Conservation (phyloP, 2,888 invertebrate species). For the Nephrocerus scutellatus region DNA sequence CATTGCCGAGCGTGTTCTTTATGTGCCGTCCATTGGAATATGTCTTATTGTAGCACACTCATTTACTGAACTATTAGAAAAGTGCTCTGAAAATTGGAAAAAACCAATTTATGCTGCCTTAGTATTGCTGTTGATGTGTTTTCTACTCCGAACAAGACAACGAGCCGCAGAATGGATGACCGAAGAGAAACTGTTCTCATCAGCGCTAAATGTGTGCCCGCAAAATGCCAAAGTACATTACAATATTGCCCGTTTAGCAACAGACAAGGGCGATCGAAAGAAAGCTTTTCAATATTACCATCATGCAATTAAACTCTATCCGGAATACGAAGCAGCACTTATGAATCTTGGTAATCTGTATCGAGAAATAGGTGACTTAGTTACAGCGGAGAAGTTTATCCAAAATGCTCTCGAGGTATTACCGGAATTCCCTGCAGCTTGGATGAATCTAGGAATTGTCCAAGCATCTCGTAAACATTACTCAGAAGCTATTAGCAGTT, state of each 20-base stretch:
- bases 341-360: slow-evolving; percentile 92
- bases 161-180: slow-evolving; percentile 73
- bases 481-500: slow-evolving; percentile 68
- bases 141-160: slow-evolving; percentile 51
- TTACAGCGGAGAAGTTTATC: slow-evolving; percentile 81
- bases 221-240: slow-evolving; percentile 89
- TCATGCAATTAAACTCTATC: slow-evolving; percentile 77
- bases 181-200: slow-evolving; percentile 70
- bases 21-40: slow-evolving; percentile 96
- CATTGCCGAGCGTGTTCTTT: slow-evolving; percentile 88
- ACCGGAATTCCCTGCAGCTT: slow-evolving; percentile 85
- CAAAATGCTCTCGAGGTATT: slow-evolving; percentile 60
- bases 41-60: slow-evolving; percentile 85
- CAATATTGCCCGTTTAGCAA: slow-evolving; percentile 84
- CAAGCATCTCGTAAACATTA: slow-evolving; percentile 66
- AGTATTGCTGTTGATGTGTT: slow-evolving; percentile 33
- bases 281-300: slow-evolving; percentile 72
- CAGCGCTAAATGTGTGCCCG: slow-evolving; percentile 82
- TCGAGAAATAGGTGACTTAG: slow-evolving; percentile 83
- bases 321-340: slow-evolving; percentile 88
- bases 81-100: slow-evolving; percentile 31
- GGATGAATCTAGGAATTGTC: slow-evolving; percentile 98
- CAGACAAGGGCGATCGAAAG: slow-evolving; percentile 61
- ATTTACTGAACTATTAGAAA: slow-evolving; percentile 47
- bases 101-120: slow-evolving; percentile 1